Evolutionary conservation across 2,888 invertebrate species (phyloP).

Genomic region (Agrenia bidenticulata): DNA sequence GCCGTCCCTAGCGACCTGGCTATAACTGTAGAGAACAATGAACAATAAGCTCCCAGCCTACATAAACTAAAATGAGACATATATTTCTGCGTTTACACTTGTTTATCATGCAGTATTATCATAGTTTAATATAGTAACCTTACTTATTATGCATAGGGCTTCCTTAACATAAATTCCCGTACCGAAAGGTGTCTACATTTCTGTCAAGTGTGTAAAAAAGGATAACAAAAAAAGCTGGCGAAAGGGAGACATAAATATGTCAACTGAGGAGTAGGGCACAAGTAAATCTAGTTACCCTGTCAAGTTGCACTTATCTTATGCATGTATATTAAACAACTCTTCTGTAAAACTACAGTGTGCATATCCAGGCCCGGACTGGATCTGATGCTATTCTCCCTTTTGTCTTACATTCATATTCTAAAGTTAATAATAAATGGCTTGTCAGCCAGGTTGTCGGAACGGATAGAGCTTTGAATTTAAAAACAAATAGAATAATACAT

Average conservation of each 20-base stretch:
- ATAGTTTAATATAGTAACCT: not conserved
- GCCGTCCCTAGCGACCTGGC: slow-evolving; percentile 13
- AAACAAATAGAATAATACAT: too few species aligned
- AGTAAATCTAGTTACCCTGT: not conserved
- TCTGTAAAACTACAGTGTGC: too few species aligned
- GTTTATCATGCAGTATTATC: not conserved
- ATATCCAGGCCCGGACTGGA: too few species aligned
- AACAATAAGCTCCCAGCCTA: not conserved
- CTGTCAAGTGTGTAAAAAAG: not conserved
- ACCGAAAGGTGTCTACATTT: slow-evolving; percentile 5
- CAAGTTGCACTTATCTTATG: not conserved
- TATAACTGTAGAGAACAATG: not conserved
- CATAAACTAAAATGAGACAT: not conserved
- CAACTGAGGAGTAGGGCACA: not conserved
- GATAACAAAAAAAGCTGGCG: slow-evolving; percentile 9
- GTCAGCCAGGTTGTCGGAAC: too few species aligned
- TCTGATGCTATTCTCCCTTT: too few species aligned
- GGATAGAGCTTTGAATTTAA: too few species aligned
- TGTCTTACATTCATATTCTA: too few species aligned
- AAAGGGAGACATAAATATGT: slow-evolving; percentile 22
- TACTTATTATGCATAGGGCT: not conserved
- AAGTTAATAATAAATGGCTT: too few species aligned
- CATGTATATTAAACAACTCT: not conserved
- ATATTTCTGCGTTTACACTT: too few species aligned
- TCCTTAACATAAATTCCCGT: slow-evolving; percentile 9